These are phyloP conservation scores for honey bee (Apis mellifera) DNA, from an alignment of 1,140 invertebrate species.

Conservation along the genomic window Amel_HAv3.1 CM009934.2:5759501-5760000, in stretches of 20 bases:
- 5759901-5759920: not conserved
- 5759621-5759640: not conserved
- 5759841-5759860: too few species aligned
- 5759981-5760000: too few species aligned
- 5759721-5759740: not conserved
- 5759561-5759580: too few species aligned
- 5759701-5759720: not conserved
- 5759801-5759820: not conserved
- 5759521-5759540: not conserved
- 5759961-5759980: too few species aligned
- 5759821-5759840: not conserved
- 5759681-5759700: not conserved
- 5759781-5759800: not conserved
- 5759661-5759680: not conserved
- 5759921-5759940: too few species aligned
- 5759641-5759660: not conserved
- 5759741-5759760: conserved; percentile 9
- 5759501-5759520: too few species aligned
- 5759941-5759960: too few species aligned
- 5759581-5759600: too few species aligned
- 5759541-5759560: not conserved
- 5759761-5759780: not conserved
- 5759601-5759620: not conserved
- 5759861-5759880: too few species aligned
- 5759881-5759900: not conserved